These are phyloP conservation scores for Hylyphantes graminicola DNA, from an alignment of 1,140 invertebrate genomes.

Conservation along the genomic window DNA sequence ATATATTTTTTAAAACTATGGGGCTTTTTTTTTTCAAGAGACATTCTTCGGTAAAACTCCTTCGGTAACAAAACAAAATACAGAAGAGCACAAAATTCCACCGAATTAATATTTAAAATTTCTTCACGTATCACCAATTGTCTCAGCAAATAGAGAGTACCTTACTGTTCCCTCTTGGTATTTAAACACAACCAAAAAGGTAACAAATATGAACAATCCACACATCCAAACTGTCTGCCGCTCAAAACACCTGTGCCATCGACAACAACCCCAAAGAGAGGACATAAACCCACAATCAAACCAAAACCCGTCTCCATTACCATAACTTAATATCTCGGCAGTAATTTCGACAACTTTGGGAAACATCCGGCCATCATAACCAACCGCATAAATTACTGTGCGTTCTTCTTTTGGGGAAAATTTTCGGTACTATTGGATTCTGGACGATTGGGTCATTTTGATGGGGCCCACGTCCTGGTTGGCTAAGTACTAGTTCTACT, in stretches of 20 bases:
- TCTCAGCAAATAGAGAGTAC: no score
- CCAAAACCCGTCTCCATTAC: constrained; percentile 10
- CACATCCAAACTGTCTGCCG: not conserved
- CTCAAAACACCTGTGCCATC: constrained; percentile 14
- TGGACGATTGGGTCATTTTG: constrained; percentile 22
- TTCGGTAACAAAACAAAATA: no score
- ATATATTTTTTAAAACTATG: no score
- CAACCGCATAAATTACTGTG: constrained; percentile 43
- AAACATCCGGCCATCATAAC: constrained; percentile 12
- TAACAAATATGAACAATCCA: constrained; percentile 6
- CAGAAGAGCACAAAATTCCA: no score
- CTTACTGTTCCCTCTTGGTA: no score
- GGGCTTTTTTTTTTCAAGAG: no score
- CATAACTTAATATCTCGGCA: constrained; percentile 40
- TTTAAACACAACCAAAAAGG: no score
- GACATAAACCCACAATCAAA: constrained; percentile 35
- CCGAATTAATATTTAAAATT: no score
- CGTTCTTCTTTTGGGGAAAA: constrained; percentile 19
- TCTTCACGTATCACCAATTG: no score
- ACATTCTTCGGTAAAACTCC: no score
- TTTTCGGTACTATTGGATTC: constrained; percentile 44
- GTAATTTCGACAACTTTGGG: constrained; percentile 14
- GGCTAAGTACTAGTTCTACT: no score
- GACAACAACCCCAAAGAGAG: not conserved
- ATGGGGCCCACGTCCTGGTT: not conserved